Conservation (phyloP, 2,888 invertebrate species). For the Agriopis leucophaearia region DNA sequence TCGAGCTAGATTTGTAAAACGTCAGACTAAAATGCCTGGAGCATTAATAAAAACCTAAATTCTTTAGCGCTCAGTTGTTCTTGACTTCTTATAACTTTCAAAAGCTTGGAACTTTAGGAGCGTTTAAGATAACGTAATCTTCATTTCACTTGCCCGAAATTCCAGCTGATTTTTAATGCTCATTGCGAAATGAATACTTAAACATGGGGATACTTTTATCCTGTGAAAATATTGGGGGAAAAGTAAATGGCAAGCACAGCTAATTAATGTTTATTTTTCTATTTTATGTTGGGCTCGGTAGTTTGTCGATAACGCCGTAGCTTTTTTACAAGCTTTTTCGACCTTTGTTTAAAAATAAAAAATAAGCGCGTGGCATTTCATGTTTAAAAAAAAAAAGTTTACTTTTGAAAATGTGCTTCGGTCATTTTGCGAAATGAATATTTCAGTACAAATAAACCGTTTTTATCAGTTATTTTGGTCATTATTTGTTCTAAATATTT, state of each 20-base stretch:
- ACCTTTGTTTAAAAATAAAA: too few relatives aligned
- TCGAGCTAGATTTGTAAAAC: conserved; percentile 24
- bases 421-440: too few relatives aligned
- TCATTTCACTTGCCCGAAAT: conserved; percentile 9
- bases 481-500: too few relatives aligned
- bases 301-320: too few relatives aligned
- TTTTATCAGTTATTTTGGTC: too few relatives aligned
- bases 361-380: too few relatives aligned
- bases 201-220: neutral
- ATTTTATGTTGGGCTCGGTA: neutral
- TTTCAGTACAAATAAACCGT: too few relatives aligned
- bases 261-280: neutral
- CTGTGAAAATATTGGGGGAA: neutral
- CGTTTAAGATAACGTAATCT: conserved; percentile 21
- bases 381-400: too few relatives aligned
- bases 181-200: conserved; percentile 6
- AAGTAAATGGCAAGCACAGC: too few relatives aligned
- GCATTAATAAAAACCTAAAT: conserved; percentile 20
- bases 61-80: conserved; percentile 12
- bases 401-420: too few relatives aligned
- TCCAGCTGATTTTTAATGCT: neutral
- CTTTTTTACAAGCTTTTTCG: too few relatives aligned
- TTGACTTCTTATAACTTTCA: conserved; percentile 15
- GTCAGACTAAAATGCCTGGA: conserved; percentile 25
- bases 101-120: conserved; percentile 12